These are phyloP conservation scores for Drosophila littoralis DNA, from an alignment of 1,140 invertebrate species.

Conservation along the genomic window DNA sequence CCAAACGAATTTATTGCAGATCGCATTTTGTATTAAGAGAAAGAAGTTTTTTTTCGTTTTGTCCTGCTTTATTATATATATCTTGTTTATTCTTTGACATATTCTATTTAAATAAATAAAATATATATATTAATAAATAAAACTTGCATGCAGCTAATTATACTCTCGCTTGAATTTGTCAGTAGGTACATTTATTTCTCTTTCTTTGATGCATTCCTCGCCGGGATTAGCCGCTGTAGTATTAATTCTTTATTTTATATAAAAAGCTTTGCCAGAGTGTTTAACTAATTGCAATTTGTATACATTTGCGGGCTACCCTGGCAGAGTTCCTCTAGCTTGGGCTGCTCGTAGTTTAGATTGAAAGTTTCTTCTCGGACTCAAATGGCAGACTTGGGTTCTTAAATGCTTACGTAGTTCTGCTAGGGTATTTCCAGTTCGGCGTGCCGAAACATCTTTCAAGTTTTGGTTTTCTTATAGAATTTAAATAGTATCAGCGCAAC, in stretches of 20 bases:
- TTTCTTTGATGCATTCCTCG: constrained; percentile 50
- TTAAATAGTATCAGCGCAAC: constrained; percentile 72
- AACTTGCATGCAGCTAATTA: constrained; percentile 58
- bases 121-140: constrained; percentile 83
- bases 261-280: constrained; percentile 63
- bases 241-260: constrained; percentile 15
- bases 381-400: constrained; percentile 10
- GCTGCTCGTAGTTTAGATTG: background rate
- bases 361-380: constrained; percentile 1
- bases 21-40: constrained; percentile 5
- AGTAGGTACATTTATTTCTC: constrained; percentile 61
- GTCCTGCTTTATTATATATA: constrained; percentile 78
- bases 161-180: constrained; percentile 23
- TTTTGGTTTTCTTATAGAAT: constrained; percentile 71
- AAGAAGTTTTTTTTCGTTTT: constrained; percentile 45
- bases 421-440: constrained; percentile 24
- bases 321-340: background rate
- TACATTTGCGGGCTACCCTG: constrained; percentile 37
- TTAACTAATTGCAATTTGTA: constrained; percentile 67
- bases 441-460: constrained; percentile 14
- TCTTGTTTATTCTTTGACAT: constrained; percentile 80
- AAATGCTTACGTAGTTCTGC: constrained; percentile 22
- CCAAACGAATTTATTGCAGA: constrained; percentile 49
- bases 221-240: constrained; percentile 40
- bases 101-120: constrained; percentile 84